phyloP scores from a whole-genome alignment of 2,888 invertebrate species.

The Aleiodes alternator region DNA sequence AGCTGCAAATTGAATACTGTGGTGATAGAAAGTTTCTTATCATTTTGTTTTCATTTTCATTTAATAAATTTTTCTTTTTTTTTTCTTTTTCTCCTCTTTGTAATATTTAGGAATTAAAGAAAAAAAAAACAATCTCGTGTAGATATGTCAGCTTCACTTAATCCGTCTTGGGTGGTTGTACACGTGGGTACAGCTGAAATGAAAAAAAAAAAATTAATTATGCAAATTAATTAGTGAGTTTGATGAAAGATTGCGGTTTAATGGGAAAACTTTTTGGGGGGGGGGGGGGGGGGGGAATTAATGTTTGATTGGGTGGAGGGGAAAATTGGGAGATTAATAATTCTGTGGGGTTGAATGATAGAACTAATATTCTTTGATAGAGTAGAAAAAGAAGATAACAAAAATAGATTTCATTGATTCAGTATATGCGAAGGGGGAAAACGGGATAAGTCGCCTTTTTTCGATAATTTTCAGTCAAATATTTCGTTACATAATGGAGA shows the following conservation, averaged over 20 bases:
- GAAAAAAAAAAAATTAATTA: constrained; percentile 42
- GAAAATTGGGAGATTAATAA: no score
- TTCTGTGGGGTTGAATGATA: no score
- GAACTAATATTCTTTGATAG: no score
- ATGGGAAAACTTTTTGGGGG: not conserved
- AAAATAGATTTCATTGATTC: no score
- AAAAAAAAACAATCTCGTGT: constrained; percentile 53
- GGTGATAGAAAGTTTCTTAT: constrained; percentile 63
- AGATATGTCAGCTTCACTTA: constrained; percentile 60
- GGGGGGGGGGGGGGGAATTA: not conserved
- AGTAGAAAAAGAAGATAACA: no score
- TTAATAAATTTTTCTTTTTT: constrained; percentile 1
- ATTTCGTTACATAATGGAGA: no score
- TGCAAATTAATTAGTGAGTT: constrained; percentile 35
- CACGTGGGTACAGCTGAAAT: constrained; percentile 77
- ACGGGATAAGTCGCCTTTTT: no score
- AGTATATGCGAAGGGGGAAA: no score
- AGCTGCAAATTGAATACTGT: constrained; percentile 74
- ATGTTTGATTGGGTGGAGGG: no score
- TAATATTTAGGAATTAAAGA: not conserved
- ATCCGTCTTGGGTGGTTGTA: constrained; percentile 74
- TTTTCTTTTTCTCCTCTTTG: not conserved
- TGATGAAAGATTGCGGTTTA: not conserved
- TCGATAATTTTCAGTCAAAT: no score
- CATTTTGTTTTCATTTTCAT: constrained; percentile 58